A percentile compares a stretch with the other conserved stretches of the same genome.
These are phyloP conservation scores for Mongoloraphidia duomilia DNA, from an alignment of 2,888 invertebrate species.

Conservation along the genomic window DNA sequence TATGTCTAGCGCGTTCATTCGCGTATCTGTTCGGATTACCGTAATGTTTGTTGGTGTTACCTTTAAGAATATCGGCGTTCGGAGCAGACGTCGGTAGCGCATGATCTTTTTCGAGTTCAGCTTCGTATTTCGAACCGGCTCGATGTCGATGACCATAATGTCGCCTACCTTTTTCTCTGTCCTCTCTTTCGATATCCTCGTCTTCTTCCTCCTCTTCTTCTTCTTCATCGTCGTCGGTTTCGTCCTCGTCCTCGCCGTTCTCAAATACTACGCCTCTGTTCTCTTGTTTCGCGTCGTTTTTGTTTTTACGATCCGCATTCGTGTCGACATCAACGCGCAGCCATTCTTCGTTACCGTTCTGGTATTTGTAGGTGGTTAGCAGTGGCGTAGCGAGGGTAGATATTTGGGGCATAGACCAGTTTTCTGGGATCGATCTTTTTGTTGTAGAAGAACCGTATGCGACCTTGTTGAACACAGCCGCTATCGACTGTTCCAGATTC, in stretches of 20 bases:
- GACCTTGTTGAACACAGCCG: constrained; percentile 53
- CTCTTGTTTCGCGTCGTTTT: not conserved
- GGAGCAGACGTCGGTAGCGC: constrained; percentile 60
- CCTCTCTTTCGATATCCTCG: constrained; percentile 18
- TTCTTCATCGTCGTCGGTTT: constrained; percentile 15
- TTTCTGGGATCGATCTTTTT: constrained; percentile 51
- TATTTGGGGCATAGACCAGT: constrained; percentile 40
- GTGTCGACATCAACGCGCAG: constrained; percentile 27
- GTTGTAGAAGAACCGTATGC: constrained; percentile 52
- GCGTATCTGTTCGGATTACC: constrained; percentile 52
- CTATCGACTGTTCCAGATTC: constrained; percentile 47
- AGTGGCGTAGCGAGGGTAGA: constrained; percentile 49
- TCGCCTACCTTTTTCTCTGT: constrained; percentile 14
- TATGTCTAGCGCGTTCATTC: constrained; percentile 29
- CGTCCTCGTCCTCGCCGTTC: constrained; percentile 6
- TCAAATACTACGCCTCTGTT: constrained; percentile 10
- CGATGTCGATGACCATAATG: constrained; percentile 25
- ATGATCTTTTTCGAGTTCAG: constrained; percentile 58
- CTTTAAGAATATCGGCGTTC: constrained; percentile 63
- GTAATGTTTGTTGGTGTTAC: constrained; percentile 60
- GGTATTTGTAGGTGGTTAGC: constrained; percentile 39
- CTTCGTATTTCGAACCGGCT: constrained; percentile 39
- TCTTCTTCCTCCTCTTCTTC: constrained; percentile 19
- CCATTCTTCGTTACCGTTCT: constrained; percentile 27
- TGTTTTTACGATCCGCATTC: constrained; percentile 16